Evolutionary conservation across 2,888 invertebrate species (phyloP), one percentile per base, ranked within the genome.

Genomic region (Scaptomyza cyrtandrae): DNA sequence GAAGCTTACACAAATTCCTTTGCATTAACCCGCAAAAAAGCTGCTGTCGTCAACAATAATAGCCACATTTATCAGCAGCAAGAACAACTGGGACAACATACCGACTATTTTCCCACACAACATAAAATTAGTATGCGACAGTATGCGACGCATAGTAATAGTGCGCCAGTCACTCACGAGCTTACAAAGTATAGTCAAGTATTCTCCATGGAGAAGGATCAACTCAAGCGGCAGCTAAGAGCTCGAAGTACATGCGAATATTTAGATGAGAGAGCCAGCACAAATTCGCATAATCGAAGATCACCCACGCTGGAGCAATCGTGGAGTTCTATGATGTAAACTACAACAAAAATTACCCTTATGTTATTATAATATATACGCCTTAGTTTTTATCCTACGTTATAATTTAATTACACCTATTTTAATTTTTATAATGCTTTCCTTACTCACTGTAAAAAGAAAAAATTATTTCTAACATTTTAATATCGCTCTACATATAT

Each of bases 321-420:
- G n/a, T 88, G 85, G 85, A 75, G 73, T 59, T 53, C 64, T 50
- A 66, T 73, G 70, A 86, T 79, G 85, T 85, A 85, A 85, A 46
- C 11, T 19, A 39, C 9, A 39, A n/a, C 14, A 39, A 14, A 14
- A 39, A 35, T 19, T 13, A 13, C 19, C 49, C 19, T n/a, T 2
- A 19, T 35, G 13, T 46, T 46, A 14, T 14, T 16, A 29, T 7
- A 4, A 16, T 37, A n/a, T n/a, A 3, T 37, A 16, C 31, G 31
- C 9, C n/a, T 37, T 6, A 39, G 6, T 39, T 39, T 39, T 7
- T 9, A n/a, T 19, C 9, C 33, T 3, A 19, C 13, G 6, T 49
- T 33, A 33, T 3, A 16, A 49, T 49, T 33, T 19, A 11, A 11
- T 13, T 13, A 16, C n/a, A 1, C 19, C 37, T 14, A n/a, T 39